These are phyloP conservation scores for Anguilla megastoma DNA, from an alignment of 2,797 vertebrate genomes.

Conservation along the genomic window DNA sequence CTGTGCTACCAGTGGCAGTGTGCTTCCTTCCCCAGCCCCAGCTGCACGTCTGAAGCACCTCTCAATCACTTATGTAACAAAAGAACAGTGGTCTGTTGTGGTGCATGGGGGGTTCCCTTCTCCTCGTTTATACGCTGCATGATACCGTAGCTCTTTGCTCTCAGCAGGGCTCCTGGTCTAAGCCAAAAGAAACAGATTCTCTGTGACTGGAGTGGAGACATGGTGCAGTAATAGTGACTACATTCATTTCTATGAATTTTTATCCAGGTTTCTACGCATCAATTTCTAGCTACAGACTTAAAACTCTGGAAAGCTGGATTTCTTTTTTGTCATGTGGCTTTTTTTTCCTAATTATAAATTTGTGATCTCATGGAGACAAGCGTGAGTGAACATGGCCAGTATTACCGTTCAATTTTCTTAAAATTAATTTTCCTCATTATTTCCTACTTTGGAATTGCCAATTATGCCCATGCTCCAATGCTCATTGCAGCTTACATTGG, in stretches of 20 bases:
- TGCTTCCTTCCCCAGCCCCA: neutral
- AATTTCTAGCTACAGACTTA: too few species aligned
- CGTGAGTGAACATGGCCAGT: too few species aligned
- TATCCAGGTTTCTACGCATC: neutral
- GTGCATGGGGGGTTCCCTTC: neutral
- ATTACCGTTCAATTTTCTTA: too few species aligned
- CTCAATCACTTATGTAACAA: neutral
- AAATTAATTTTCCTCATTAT: too few species aligned
- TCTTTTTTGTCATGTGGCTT: too few species aligned
- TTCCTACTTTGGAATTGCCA: too few species aligned
- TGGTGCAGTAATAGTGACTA: neutral
- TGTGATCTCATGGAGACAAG: too few species aligned
- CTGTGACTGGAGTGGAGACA: neutral
- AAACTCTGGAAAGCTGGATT: too few species aligned
- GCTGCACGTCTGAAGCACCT: neutral
- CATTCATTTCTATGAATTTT: neutral
- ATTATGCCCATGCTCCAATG: too few species aligned
- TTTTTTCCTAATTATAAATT: too few species aligned
- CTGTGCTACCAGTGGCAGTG: neutral
- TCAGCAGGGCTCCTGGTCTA: neutral
- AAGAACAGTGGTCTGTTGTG: neutral
- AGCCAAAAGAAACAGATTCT: neutral
- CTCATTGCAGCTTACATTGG: too few species aligned
- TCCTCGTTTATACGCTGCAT: neutral
- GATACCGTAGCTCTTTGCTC: neutral